These are phyloP conservation scores for Orestias chungarensis DNA, from an alignment of 2,797 vertebrate species.

Conservation along the genomic window DNA sequence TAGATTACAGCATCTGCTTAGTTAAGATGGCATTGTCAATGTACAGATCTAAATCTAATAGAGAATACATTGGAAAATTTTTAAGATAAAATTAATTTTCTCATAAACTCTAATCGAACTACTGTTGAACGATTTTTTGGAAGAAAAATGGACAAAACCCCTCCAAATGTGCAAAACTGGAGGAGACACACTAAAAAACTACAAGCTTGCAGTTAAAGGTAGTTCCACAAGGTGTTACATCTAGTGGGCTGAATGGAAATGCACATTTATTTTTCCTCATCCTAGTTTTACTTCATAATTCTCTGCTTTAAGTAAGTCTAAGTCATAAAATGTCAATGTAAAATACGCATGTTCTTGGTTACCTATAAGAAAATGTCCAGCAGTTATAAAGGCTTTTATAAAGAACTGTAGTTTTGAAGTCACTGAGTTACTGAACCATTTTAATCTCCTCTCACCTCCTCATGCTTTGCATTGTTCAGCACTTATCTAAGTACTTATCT, in stretches of 20 bases:
- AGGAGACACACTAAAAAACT: background rate
- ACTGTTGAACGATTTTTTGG: background rate
- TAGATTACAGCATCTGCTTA: too few species aligned
- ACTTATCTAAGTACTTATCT: slow-evolving; percentile 53
- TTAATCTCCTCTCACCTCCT: slow-evolving; percentile 11
- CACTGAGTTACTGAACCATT: slow-evolving; percentile 9
- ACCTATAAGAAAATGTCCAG: background rate
- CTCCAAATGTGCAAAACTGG: background rate
- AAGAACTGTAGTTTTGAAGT: background rate
- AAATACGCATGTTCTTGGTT: background rate
- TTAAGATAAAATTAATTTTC: background rate
- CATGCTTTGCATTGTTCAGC: slow-evolving; percentile 9
- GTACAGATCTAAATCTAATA: background rate
- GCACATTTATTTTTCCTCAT: background rate
- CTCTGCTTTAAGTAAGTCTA: background rate
- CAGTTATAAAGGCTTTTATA: background rate
- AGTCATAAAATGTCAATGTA: background rate
- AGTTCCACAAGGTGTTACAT: background rate
- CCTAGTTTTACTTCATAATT: background rate
- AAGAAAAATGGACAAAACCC: background rate
- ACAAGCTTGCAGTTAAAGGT: background rate
- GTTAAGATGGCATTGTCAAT: background rate
- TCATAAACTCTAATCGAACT: background rate
- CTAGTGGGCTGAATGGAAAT: background rate
- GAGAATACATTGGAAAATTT: background rate